Percentiles rank a stretch among this genome's conserved stretches.
Evolutionary conservation across 2,797 vertebrate genomes (phyloP).

Genomic region (Falco berigora): DNA sequence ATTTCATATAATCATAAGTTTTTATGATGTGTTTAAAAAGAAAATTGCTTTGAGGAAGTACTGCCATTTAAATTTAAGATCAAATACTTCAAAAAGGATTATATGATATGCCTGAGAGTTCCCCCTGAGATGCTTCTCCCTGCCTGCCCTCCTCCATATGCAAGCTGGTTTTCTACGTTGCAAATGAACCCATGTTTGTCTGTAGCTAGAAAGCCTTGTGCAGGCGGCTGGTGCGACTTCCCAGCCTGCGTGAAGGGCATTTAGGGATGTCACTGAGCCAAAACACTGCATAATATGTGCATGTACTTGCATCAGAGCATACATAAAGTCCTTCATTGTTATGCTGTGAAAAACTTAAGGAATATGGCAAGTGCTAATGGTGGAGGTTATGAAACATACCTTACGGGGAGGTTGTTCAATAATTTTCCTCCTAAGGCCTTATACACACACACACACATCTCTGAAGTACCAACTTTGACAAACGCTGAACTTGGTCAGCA

Average conservation of each 20-base stretch:
- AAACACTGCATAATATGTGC: neutral
- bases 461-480: neutral
- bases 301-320: neutral
- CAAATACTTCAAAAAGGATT: constrained; percentile 22
- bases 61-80: constrained; percentile 30
- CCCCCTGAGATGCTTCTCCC: neutral
- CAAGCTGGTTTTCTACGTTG: neutral
- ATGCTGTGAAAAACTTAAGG: neutral
- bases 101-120: neutral
- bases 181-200: neutral
- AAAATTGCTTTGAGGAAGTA: constrained; percentile 18
- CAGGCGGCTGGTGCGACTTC: neutral
- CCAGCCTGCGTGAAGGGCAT: neutral
- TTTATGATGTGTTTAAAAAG: constrained; percentile 37
- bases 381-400: neutral
- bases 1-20: neutral
- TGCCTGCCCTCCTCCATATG: neutral
- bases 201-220: neutral
- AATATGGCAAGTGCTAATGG: neutral
- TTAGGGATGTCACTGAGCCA: neutral
- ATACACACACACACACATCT: rapidly evolving
- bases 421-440: neutral
- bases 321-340: neutral
- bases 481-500: neutral
- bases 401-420: neutral